Conservation (phyloP, 2,113 vertebrate genomes). For the Trochalopteron elliotii region DNA sequence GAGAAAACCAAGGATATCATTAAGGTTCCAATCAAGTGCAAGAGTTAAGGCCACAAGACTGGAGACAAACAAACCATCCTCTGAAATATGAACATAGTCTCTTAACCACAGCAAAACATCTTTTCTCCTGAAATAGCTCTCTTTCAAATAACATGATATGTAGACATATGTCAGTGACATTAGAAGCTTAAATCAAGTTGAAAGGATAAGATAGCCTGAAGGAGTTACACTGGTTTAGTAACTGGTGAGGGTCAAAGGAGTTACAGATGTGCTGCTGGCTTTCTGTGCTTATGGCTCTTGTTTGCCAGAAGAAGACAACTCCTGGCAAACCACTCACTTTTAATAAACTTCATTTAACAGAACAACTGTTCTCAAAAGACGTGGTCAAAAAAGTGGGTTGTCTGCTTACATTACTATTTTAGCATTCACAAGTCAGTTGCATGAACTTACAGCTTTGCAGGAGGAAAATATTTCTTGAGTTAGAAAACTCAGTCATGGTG, state of each 20-base stretch:
- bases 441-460: neutral
- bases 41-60: neutral
- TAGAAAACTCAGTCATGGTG: neutral
- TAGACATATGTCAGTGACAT: conserved; percentile 57
- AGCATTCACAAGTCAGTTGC: neutral
- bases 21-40: neutral
- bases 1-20: neutral
- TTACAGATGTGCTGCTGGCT: neutral
- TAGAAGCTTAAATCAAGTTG: conserved; percentile 39
- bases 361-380: conserved; percentile 13
- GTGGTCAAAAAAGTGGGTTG: neutral
- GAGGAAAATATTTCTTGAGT: neutral
- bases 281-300: neutral
- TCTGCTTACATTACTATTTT: conserved; percentile 23
- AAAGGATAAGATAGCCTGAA: conserved; percentile 32
- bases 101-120: neutral
- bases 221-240: conserved; percentile 9
- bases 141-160: neutral
- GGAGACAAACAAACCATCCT: neutral
- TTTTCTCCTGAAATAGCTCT: neutral
- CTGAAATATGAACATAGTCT: neutral
- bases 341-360: conserved; percentile 44
- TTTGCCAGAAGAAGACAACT: conserved; percentile 40
- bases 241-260: conserved; percentile 42
- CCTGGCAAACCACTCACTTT: conserved; percentile 45